Percentiles rank a stretch among this genome's conserved stretches.
Evolutionary conservation across 2,888 invertebrate species (phyloP).

Genomic region (Meliscaeva auricollis): DNA sequence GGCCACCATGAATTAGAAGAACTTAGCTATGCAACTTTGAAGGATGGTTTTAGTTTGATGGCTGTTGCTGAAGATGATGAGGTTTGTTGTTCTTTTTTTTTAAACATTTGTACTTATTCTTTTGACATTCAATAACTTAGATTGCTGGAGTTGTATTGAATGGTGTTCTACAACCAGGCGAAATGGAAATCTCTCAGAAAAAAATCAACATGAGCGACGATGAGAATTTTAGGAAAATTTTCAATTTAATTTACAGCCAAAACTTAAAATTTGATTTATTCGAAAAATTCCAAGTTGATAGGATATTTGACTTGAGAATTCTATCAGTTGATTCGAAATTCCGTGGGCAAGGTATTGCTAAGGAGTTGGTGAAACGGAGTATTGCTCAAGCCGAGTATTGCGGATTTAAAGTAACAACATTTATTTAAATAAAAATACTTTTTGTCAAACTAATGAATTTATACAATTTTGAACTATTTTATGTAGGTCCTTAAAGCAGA

Average conservation of each 20-base stretch:
- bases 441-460: too few relatives aligned
- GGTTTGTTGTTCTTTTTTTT: conserved; percentile 84
- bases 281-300: conserved; percentile 87
- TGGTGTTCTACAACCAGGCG: conserved; percentile 90
- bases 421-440: background rate
- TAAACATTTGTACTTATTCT: background rate
- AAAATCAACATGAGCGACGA: conserved; percentile 88
- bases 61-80: conserved; percentile 87
- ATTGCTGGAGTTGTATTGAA: conserved; percentile 92
- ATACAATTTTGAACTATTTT: too few relatives aligned
- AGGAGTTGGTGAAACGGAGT: conserved; percentile 88
- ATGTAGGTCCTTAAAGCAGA: conserved; percentile 93
- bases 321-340: conserved; percentile 89
- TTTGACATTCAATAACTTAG: conserved; percentile 85
- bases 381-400: conserved; percentile 87
- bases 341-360: conserved; percentile 91
- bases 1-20: conserved; percentile 90
- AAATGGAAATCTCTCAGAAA: conserved; percentile 88
- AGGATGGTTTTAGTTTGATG: conserved; percentile 90
- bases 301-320: conserved; percentile 92
- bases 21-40: conserved; percentile 89
- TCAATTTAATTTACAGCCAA: conserved; percentile 89
- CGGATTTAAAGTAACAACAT: conserved; percentile 87
- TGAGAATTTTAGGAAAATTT: conserved; percentile 91
- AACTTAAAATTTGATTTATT: conserved; percentile 90